Conservation (phyloP, 2,797 vertebrate species). For the Syngnathus acus region DNA sequence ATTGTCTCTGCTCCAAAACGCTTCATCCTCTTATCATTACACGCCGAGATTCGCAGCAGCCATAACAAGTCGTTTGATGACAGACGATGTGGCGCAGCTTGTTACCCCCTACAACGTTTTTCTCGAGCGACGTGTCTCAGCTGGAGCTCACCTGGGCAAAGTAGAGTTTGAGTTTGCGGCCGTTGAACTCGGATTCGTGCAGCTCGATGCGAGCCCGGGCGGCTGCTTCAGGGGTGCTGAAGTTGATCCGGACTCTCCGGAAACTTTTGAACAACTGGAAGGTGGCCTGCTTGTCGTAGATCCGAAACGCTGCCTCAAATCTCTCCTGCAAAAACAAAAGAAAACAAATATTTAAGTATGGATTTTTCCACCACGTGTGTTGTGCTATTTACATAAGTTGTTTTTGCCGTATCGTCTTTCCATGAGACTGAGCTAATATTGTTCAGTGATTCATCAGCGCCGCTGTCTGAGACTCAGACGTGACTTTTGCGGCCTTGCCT, state of each 20-base stretch:
- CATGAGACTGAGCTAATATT: conserved; percentile 2
- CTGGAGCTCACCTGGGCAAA: conserved; percentile 83
- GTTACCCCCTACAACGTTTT: background rate
- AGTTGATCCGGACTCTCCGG: conserved; percentile 92
- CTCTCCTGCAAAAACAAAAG: conserved; percentile 75
- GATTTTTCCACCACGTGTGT: background rate
- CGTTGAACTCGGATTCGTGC: conserved; percentile 87
- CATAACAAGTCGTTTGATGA: conserved; percentile 2
- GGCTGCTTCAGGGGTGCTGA: conserved; percentile 88
- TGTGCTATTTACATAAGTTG: background rate
- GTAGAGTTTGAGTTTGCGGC: conserved; percentile 91
- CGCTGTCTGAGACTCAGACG: conserved; percentile 9
- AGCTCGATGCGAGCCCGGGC: conserved; percentile 90
- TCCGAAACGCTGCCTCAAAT: conserved; percentile 87
- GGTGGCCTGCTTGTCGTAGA: conserved; percentile 84
- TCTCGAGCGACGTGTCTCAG: background rate
- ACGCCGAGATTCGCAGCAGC: conserved; percentile 25
- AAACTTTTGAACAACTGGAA: conserved; percentile 98
- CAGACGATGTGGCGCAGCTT: background rate
- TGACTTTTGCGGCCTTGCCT: conserved; percentile 23
- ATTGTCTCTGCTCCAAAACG: conserved; percentile 27
- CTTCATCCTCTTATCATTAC: conserved; percentile 42
- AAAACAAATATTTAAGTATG: background rate
- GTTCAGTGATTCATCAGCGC: conserved; percentile 13
- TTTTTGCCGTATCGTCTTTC: background rate